Evolutionary conservation across 1,140 invertebrate species (phyloP), one percentile per base, ranked within the genome.

Genomic region (Eumaeus atala): DNA sequence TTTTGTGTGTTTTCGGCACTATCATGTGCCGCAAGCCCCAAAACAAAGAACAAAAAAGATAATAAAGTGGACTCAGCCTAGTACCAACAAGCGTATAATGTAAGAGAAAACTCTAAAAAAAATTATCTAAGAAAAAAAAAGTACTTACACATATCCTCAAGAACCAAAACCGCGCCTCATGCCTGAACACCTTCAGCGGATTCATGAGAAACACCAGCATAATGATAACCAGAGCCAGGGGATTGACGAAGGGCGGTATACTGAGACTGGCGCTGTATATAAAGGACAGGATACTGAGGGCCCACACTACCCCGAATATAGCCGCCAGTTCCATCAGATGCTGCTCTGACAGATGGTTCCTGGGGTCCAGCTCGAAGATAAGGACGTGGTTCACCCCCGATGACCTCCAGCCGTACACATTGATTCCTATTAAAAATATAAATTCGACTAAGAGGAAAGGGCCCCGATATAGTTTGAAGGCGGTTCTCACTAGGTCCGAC

Each of bases 321-420:
- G 96, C 93, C 0, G 97, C 96, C 62, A 99, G 83, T 88, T 99
- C 98, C 92, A 99, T 97, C 1, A 99, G 88, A 87, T 99, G 95
- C 73, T 99, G 97, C 74, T 99, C 97, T 0, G 97, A 95, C 0
- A 96, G 87, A 89, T 99, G 98, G 87, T 99, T 97, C 52, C 98
- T 89, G 0, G 98, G 98, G 88, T 99, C 97, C 48, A 99, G 88
- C 84, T 99, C 98, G 81, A 99, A 99, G 65, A 99, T 99, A 0
- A 99, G 90, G 0, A 99, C 98, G 84, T 99, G 98, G 90, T 99
- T 99, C 4, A 99, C 98, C 9, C 98, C 98, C 0, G 97, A 98
- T 5, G 95, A 96, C 64, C 97, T 89, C 98, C 98, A 99, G n/a
- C 97, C 97, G 84, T 99, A 98, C 12, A 96, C 97, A 77, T 99